Conservation (phyloP, 2,888 invertebrate genomes). For the Trachelus iudaicus region DNA sequence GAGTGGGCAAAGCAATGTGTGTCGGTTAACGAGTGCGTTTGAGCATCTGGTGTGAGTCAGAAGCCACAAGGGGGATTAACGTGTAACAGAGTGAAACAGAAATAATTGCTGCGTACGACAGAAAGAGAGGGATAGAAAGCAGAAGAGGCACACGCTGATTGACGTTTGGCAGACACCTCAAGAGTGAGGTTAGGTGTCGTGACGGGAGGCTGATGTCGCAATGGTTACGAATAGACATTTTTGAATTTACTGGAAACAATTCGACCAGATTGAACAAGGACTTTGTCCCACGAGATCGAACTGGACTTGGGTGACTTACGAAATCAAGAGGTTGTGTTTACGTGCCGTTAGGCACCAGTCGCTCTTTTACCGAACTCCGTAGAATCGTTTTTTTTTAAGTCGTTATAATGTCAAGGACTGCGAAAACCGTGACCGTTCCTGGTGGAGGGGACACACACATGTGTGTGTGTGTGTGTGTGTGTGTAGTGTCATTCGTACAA, state of each 20-base stretch:
- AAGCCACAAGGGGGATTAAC: slow-evolving; percentile 5
- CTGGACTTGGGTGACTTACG: not conserved
- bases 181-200: not conserved
- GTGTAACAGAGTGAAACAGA: not conserved
- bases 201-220: not conserved
- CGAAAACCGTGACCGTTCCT: not conserved
- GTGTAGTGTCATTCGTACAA: not conserved
- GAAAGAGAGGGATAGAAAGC: not conserved
- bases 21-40: slow-evolving; percentile 9
- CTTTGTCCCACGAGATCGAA: not conserved
- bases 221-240: not conserved
- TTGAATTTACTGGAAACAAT: not conserved
- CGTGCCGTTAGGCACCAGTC: not conserved
- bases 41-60: slow-evolving; percentile 50
- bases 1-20: not conserved
- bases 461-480: no score
- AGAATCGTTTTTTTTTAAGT: not conserved
- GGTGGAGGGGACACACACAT: not conserved
- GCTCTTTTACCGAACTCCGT: not conserved
- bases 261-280: not conserved
- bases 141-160: not conserved
- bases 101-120: not conserved
- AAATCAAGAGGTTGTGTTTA: not conserved
- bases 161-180: not conserved
- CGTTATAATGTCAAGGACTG: not conserved